Conservation (phyloP, 2,888 invertebrate genomes). For the Lysandra bellargus region DNA sequence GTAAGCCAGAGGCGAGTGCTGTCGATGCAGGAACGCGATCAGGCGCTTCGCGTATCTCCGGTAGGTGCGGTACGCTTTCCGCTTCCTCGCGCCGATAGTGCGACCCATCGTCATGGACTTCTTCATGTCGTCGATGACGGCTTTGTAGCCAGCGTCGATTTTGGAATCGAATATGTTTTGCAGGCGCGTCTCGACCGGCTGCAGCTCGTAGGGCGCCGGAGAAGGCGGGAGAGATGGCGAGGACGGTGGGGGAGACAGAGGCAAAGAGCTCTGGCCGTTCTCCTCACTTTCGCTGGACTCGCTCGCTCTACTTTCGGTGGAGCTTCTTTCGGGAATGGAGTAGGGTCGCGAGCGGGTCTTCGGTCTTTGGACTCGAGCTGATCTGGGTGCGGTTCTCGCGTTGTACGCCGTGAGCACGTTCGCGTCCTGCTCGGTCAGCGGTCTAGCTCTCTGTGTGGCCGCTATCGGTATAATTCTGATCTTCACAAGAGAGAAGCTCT, state of each 20-base stretch:
- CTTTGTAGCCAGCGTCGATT: slow-evolving; percentile 78
- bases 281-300: slow-evolving; percentile 75
- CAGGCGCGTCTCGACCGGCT: slow-evolving; percentile 70
- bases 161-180: slow-evolving; percentile 76
- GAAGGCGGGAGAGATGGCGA: slow-evolving; percentile 72
- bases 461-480: slow-evolving; percentile 75
- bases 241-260: slow-evolving; percentile 71
- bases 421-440: slow-evolving; percentile 75
- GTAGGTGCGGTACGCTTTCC: slow-evolving; percentile 75
- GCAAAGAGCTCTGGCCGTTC: slow-evolving; percentile 62
- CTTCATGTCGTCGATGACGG: slow-evolving; percentile 78
- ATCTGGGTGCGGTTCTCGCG: slow-evolving; percentile 72
- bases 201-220: slow-evolving; percentile 70
- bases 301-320: slow-evolving; percentile 64
- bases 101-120: slow-evolving; percentile 78
- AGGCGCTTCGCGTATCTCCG: slow-evolving; percentile 73
- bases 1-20: slow-evolving; percentile 75
- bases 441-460: slow-evolving; percentile 70
- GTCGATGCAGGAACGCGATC: slow-evolving; percentile 72
- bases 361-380: slow-evolving; percentile 63
- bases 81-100: slow-evolving; percentile 68
- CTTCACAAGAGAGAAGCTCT: slow-evolving; percentile 74
- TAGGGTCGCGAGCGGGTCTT: slow-evolving; percentile 66
- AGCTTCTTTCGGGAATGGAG: slow-evolving; percentile 58
- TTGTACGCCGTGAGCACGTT: slow-evolving; percentile 77